Evolutionary conservation across 1,140 invertebrate genomes (phyloP), one percentile per base, ranked within the genome.

Genomic region (Agrypnia vestita): DNA sequence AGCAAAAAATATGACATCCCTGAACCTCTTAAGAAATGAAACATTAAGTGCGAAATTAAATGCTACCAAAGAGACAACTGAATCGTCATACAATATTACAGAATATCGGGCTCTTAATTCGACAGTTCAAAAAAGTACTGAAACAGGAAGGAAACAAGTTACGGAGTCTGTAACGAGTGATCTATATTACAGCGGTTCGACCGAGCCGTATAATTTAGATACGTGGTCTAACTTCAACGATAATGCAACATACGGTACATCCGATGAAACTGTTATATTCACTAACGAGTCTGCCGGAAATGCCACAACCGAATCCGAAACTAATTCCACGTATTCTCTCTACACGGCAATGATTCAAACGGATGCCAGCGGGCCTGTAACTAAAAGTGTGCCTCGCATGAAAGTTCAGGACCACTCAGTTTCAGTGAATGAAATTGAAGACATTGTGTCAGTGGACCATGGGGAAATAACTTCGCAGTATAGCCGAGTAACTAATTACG

Each of bases 311-410:
- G 46, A 51, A 53, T 51, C 47, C 47, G 67, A 71, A 71, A 56
- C n/a, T 56, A 74, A 74, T 74, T n/a, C 71, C 15, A 11, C 51
- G 35, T 17, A 56, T 15, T 17, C 71, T 44, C 55, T 44, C 56
- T 74, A 56, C 53, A 56, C 71, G 56, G 56, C 51, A 56, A 56
- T 74, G 35, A 74, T 74, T 59, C 71, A 49, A 35, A 15, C 49
- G 13, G 71, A 53, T 9, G 8, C 25, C 15, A n/a, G 56, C n/a
- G 25, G 10, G 10, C 21, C 51, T 15, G 15, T 71, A 71, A 71
- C 51, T 17, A 46, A 74, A 56, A 74, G 9, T 7, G 13, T 17
- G 46, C 46, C 11, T 74, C 21, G 25, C 43, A 51, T 15, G 53
- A 35, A 74, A 59, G 21, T 56, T 74, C 17, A 1, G 12, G 35